Evolutionary conservation across 1,140 invertebrate species (phyloP).

Genomic region (Eulimnadia texana): DNA sequence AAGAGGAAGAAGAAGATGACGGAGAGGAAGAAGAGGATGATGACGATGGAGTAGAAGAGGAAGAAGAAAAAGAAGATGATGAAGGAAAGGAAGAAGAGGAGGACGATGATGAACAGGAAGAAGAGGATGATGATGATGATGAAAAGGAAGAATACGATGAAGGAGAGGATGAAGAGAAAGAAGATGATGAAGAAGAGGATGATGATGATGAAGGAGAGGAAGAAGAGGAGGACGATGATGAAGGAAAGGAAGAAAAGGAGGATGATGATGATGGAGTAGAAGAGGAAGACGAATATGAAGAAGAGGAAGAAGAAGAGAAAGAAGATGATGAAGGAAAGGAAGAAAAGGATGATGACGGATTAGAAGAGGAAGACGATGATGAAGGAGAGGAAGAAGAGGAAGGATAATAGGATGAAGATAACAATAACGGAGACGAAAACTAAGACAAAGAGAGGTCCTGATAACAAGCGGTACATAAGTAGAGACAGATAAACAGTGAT

Average conservation of each 20-base stretch:
- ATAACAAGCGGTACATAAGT: not conserved
- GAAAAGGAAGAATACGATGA: too few relatives aligned
- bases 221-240: constrained; percentile 1
- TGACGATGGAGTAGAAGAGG: not conserved
- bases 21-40: not conserved
- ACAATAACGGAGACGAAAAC: not conserved
- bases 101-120: too few relatives aligned
- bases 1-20: not conserved
- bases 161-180: too few relatives aligned
- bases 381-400: not conserved
- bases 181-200: too few relatives aligned
- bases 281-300: not conserved
- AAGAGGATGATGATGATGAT: too few relatives aligned
- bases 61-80: not conserved
- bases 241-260: not conserved
- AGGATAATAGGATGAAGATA: not conserved
- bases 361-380: not conserved
- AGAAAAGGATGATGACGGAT: too few relatives aligned
- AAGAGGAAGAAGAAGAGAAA: not conserved
- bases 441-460: not conserved
- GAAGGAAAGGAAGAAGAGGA: not conserved
- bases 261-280: not conserved
- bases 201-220: not conserved
- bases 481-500: not conserved
- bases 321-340: not conserved